Conservation (phyloP, 2,888 invertebrate species). For the Leucoptera coffeella region DNA sequence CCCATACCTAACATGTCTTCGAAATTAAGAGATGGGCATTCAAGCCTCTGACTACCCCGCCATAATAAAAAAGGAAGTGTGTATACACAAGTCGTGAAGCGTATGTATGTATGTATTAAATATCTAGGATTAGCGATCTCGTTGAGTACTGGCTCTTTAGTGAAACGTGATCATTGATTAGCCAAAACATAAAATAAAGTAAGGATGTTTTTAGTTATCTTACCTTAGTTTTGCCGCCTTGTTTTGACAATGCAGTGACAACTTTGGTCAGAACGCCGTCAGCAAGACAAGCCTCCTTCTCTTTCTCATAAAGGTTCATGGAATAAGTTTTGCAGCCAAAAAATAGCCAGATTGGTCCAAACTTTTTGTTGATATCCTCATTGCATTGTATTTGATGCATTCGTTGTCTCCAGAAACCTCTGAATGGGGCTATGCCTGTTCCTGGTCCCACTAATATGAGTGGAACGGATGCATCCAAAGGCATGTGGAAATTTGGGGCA, state of each 20-base stretch:
- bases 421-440: constrained; percentile 91
- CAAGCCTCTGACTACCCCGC: no score
- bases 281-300: constrained; percentile 65
- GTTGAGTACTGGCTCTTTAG: no score
- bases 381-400: constrained; percentile 18
- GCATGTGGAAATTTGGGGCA: constrained; percentile 81
- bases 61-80: no score
- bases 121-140: no score
- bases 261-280: constrained; percentile 65
- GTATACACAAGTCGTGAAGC: no score
- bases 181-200: no score
- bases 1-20: no score
- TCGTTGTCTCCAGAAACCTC: constrained; percentile 89
- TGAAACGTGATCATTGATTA: no score
- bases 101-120: no score
- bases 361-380: constrained; percentile 11
- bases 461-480: constrained; percentile 65
- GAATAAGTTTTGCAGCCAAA: constrained; percentile 78
- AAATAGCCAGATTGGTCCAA: constrained; percentile 66
- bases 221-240: constrained; percentile 69
- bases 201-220: no score
- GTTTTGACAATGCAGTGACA: constrained; percentile 76
- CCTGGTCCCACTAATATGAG: constrained; percentile 86
- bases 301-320: constrained; percentile 76
- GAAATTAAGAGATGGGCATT: no score